Base-by-base conservation (phyloP, 2,797 vertebrate genomes). In the Adelosebastes latens region DNA sequence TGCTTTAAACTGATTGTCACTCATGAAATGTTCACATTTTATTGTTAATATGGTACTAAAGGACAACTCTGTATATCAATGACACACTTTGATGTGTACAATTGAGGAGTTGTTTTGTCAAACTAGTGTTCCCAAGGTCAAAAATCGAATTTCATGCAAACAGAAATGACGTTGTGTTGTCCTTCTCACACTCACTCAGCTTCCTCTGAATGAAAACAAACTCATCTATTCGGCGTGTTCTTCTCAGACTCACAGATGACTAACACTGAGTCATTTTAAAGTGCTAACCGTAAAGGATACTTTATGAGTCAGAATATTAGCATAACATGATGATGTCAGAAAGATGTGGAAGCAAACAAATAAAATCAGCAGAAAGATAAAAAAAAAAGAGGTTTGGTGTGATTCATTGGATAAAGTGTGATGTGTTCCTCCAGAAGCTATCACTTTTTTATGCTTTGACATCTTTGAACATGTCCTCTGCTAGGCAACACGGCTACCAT, bases 381-480 rank as follows among this genome's bases (percentile, higher is more conserved):
- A 58, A 67, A 69, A 36, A 14, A 66, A 56, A 64, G 72, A 36
- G 20, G 36, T 53, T 58, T 27, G 42, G 18, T 36, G 46, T 31
- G 71, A 72, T 27, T 69, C n/a, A 61, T 5, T 7, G 18, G 20
- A 27, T 34, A 27, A 66, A 18, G 16, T 6, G 61, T 2, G 8
- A 2, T 6, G 31, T 53, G 60, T 73, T 74, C 70, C 62, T 46
- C 75, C 6, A 4, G 12, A 71, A 56, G 34, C 56, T 0, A 9
- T 79, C 72, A 72, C 39, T 60, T 22, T 79, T 62, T 67, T 13
- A 64, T 52, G 58, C 31, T 46, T 11, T 46, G 3, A 67, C 34
- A 73, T 67, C 32, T 71, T 72, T 72, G 63, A 77, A 72, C 25
- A 29, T 36, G 60, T 82, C n/a, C 60, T 76, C 31, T 72, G 63